These are phyloP conservation scores for Acrobasis consociella DNA, from an alignment of 2,888 invertebrate species.

Conservation along the genomic window DNA sequence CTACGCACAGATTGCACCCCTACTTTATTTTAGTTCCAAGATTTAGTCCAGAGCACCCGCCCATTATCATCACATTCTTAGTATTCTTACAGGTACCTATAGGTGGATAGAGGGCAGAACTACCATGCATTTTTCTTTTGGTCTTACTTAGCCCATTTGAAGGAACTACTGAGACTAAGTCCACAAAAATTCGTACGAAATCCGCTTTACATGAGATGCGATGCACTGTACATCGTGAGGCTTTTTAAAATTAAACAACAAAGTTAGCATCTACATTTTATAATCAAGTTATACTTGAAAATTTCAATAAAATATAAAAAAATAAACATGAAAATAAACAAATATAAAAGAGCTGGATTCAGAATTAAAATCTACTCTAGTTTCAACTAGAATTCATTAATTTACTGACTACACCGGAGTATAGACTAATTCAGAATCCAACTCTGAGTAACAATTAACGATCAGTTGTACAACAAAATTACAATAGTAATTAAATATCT, in stretches of 20 bases:
- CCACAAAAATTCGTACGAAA: too few species aligned
- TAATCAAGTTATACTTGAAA: constrained; percentile 16
- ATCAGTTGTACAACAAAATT: neutral
- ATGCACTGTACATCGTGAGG: too few species aligned
- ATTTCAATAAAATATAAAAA: constrained; percentile 19
- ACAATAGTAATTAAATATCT: constrained; percentile 17
- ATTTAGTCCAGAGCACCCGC: too few species aligned
- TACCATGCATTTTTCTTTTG: too few species aligned
- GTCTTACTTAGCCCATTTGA: too few species aligned
- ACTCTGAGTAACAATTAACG: neutral
- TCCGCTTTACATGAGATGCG: too few species aligned
- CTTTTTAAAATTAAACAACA: constrained; percentile 8
- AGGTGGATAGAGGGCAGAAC: too few species aligned
- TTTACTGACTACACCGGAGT: neutral
- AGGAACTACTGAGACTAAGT: too few species aligned
- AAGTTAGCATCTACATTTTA: neutral
- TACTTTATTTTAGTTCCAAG: too few species aligned
- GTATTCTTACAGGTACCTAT: too few species aligned
- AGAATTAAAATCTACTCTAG: constrained; percentile 1
- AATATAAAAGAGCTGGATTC: constrained; percentile 1
- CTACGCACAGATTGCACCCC: too few species aligned
- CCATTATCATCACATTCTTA: too few species aligned
- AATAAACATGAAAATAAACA: constrained; percentile 3
- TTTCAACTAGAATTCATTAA: neutral
- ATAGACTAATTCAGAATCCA: neutral